Conservation (phyloP, 2,888 invertebrate species). For the Trissolcus brochymenae region DNA sequence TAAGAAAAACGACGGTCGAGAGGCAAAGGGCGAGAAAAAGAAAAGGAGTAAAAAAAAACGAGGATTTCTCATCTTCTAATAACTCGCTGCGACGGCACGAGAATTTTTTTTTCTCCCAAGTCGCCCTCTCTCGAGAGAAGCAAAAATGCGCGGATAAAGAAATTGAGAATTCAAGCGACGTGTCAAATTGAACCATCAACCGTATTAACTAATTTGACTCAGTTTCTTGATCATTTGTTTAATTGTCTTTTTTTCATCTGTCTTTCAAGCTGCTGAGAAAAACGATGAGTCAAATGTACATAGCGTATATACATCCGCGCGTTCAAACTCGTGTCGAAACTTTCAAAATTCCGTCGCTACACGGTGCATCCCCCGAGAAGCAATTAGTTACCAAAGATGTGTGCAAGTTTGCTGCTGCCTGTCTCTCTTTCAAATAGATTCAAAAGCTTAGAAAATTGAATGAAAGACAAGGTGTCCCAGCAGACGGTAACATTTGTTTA, state of each 20-base stretch:
- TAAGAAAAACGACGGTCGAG: conserved; percentile 7
- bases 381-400: too few species aligned
- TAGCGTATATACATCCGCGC: too few species aligned
- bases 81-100: conserved; percentile 7
- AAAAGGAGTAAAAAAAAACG: conserved; percentile 5
- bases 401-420: too few species aligned
- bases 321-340: too few species aligned
- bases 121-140: neutral
- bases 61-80: conserved; percentile 23
- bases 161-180: neutral
- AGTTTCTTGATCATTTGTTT: too few species aligned
- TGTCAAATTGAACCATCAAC: neutral
- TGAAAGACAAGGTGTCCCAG: neutral
- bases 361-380: too few species aligned
- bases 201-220: neutral
- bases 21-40: neutral
- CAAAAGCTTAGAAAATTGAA: too few species aligned
- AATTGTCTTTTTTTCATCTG: too few species aligned
- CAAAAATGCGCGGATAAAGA: neutral
- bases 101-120: conserved; percentile 13
- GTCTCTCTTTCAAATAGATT: too few species aligned
- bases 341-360: too few species aligned
- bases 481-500: neutral
- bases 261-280: too few species aligned
- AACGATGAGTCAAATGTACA: too few species aligned